Conservation (phyloP, 2,888 invertebrate genomes). For the Idaea biselata region DNA sequence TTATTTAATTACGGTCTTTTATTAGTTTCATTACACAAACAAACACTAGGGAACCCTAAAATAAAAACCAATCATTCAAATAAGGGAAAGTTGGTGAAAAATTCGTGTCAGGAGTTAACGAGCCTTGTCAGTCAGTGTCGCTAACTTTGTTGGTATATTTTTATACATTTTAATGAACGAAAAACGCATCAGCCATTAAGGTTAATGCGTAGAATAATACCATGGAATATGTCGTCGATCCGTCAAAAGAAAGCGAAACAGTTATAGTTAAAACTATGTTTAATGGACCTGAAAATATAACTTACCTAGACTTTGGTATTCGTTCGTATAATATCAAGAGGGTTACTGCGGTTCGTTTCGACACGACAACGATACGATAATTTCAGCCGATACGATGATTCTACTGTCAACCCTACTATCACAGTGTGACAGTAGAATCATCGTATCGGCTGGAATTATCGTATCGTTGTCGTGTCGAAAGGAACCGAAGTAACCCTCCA, state of each 20-base stretch:
- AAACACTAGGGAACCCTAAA: constrained; percentile 38
- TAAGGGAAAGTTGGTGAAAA: constrained; percentile 50
- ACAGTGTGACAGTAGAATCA: too few relatives aligned
- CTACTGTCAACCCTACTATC: too few relatives aligned
- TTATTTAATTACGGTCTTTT: too few relatives aligned
- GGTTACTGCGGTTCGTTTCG: too few relatives aligned
- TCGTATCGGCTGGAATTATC: too few relatives aligned
- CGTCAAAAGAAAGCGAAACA: neutral
- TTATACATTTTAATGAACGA: constrained; percentile 51
- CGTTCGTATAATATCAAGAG: too few relatives aligned
- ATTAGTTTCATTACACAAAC: too few relatives aligned
- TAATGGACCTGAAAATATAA: constrained; percentile 16
- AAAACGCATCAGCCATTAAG: constrained; percentile 54
- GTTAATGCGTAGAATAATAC: constrained; percentile 9
- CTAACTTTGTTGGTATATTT: constrained; percentile 50
- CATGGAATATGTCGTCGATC: neutral
- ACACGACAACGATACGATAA: too few relatives aligned
- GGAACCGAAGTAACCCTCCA: too few relatives aligned
- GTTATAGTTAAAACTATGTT: neutral
- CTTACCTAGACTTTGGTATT: too few relatives aligned
- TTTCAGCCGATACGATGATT: too few relatives aligned
- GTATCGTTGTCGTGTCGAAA: too few relatives aligned
- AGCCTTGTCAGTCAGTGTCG: constrained; percentile 60
- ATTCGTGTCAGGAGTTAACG: constrained; percentile 58
- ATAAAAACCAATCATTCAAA: constrained; percentile 62